phyloP scores from a whole-genome alignment of 2,113 vertebrate genomes.

The Archocentrus centrarchus region DNA sequence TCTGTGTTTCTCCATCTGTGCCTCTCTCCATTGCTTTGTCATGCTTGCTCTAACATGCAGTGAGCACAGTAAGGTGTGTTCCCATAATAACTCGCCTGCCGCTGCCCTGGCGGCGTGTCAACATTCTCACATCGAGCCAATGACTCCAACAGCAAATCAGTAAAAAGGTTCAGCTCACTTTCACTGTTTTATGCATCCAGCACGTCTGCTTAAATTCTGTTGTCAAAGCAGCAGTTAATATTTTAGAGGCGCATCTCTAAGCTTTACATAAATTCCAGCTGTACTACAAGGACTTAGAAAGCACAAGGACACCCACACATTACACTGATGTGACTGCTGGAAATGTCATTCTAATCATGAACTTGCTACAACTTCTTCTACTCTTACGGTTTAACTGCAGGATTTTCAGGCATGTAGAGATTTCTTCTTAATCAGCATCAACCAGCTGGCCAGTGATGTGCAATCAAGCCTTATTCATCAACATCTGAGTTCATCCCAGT shows the following conservation, averaged over 20 bases:
- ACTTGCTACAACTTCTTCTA: not conserved
- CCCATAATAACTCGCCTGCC: slow-evolving; percentile 84
- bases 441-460: not conserved
- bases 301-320: not conserved
- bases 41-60: slow-evolving; percentile 73
- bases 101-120: slow-evolving; percentile 80
- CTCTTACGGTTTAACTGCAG: not conserved
- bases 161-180: not conserved
- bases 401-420: not conserved
- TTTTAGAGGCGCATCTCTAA: not conserved
- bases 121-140: slow-evolving; percentile 80
- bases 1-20: not conserved
- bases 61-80: slow-evolving; percentile 84
- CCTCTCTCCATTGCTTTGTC: slow-evolving; percentile 45
- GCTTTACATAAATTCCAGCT: not conserved
- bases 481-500: not conserved
- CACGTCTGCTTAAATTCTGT: fast-evolving
- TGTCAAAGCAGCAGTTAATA: not conserved
- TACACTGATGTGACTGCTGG: fast-evolving
- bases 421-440: not conserved
- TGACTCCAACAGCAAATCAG: not conserved
- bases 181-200: not conserved
- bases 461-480: not conserved
- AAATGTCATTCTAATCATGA: not conserved
- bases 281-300: not conserved